A percentile compares a stretch with the other conserved stretches of the same genome.
Conservation (phyloP, 1,140 invertebrate species). For the Agraylea sexmaculata region DNA sequence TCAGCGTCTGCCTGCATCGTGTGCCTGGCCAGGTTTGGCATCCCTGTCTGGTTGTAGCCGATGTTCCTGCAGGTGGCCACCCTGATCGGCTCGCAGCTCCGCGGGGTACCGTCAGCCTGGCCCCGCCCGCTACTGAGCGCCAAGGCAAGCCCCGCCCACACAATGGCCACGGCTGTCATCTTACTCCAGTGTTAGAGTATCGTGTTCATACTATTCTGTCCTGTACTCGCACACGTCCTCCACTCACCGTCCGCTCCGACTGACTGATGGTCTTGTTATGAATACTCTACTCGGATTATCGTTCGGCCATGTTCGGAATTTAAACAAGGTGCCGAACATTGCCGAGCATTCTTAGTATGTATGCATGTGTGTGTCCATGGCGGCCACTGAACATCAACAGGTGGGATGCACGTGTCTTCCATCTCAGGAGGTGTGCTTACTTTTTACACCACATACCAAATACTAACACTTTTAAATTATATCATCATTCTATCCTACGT, state of each 20-base stretch:
- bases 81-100: constrained; percentile 70
- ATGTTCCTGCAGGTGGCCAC: constrained; percentile 74
- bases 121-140: constrained; percentile 17
- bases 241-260: neutral
- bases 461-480: too few relatives aligned
- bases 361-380: constrained; percentile 2
- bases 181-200: too few relatives aligned
- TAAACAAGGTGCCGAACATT: constrained; percentile 11
- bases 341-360: constrained; percentile 4
- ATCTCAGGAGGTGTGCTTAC: too few relatives aligned
- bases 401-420: too few relatives aligned
- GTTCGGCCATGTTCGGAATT: constrained; percentile 17
- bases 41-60: constrained; percentile 82
- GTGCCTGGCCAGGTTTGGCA: constrained; percentile 85
- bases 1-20: constrained; percentile 77
- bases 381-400: too few relatives aligned
- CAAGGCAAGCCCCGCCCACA: too few relatives aligned
- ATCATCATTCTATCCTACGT: too few relatives aligned
- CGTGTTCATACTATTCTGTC: neutral
- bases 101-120: constrained; percentile 36
- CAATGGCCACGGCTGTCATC: too few relatives aligned
- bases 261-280: constrained; percentile 15
- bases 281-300: constrained; percentile 11
- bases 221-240: constrained; percentile 1
- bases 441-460: too few relatives aligned